Conservation (phyloP, 1,140 invertebrate species). For the Drosophila simulans region DNA sequence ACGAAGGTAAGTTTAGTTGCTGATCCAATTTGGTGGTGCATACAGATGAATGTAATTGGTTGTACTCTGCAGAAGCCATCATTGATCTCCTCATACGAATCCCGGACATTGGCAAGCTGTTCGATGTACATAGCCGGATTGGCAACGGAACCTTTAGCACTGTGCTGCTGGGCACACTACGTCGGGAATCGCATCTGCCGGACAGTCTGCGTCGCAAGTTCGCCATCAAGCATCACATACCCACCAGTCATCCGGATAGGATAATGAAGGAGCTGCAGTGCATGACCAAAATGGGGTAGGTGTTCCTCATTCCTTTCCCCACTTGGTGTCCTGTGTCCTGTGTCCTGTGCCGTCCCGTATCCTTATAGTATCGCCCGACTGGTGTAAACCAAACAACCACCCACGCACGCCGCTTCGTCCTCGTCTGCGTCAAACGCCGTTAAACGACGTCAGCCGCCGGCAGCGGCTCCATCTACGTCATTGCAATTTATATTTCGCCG, state of each 20-base stretch:
- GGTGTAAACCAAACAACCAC: not conserved
- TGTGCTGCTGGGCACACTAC: constrained; percentile 90
- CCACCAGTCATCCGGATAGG: constrained; percentile 91
- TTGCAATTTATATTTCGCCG: constrained; percentile 73
- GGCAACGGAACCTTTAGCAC: constrained; percentile 94
- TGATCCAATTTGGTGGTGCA: not conserved
- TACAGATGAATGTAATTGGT: not conserved
- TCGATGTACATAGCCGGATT: constrained; percentile 89
- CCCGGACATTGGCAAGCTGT: constrained; percentile 88
- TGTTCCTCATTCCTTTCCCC: constrained; percentile 24
- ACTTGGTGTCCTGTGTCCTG: not conserved
- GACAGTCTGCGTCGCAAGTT: constrained; percentile 87
- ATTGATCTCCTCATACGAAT: constrained; percentile 86
- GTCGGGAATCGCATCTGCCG: constrained; percentile 85
- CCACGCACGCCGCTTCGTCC: constrained; percentile 19
- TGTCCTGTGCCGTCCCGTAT: not conserved
- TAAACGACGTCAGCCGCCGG: constrained; percentile 71
- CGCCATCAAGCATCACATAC: constrained; percentile 93
- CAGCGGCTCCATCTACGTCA: constrained; percentile 64
- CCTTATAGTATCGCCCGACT: not conserved
- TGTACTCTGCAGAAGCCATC: constrained; percentile 83
- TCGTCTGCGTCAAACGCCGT: constrained; percentile 61
- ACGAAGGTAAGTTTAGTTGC: constrained; percentile 8
- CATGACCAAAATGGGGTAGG: constrained; percentile 91
- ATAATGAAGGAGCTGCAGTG: constrained; percentile 92